Percentiles rank a stretch among this genome's conserved stretches.
These are phyloP conservation scores for Drosophila setifemur DNA, from an alignment of 1,140 invertebrate genomes.

Conservation along the genomic window DNA sequence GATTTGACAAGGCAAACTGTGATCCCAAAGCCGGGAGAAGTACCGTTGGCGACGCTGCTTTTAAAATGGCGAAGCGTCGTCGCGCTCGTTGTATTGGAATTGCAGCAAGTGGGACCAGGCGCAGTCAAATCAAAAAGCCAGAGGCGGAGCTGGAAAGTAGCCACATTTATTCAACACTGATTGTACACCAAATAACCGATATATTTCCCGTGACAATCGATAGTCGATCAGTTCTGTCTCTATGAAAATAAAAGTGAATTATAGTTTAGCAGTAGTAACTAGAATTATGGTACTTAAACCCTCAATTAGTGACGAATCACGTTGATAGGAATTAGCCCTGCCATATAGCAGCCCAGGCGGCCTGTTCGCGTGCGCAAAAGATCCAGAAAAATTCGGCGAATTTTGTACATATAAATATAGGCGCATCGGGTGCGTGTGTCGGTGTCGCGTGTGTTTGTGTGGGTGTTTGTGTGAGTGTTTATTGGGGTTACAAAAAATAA, in stretches of 20 bases:
- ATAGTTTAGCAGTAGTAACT: constrained; percentile 16
- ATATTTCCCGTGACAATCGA: no score
- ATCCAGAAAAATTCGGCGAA: constrained; percentile 17
- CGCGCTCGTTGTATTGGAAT: not conserved
- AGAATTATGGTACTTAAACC: constrained; percentile 5
- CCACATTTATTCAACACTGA: no score
- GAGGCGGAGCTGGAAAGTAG: no score
- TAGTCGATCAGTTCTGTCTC: no score
- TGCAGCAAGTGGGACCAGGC: not conserved
- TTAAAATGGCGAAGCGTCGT: constrained; percentile 26
- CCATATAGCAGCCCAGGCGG: not conserved
- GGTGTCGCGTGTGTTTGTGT: constrained; percentile 17
- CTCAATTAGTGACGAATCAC: not conserved
- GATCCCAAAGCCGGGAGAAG: not conserved
- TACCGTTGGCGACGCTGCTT: not conserved
- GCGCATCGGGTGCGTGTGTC: constrained; percentile 4
- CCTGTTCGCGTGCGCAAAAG: not conserved
- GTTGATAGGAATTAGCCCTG: not conserved
- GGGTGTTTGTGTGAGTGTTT: constrained; percentile 29
- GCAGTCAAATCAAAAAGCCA: not conserved
- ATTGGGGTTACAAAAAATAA: constrained; percentile 56
- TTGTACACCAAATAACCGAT: no score
- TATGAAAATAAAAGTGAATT: constrained; percentile 41
- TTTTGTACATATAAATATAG: constrained; percentile 26
- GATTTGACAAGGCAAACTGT: not conserved